Base-by-base conservation (phyloP, 2,888 invertebrate species). In the Tetrapedia diversipes region DNA sequence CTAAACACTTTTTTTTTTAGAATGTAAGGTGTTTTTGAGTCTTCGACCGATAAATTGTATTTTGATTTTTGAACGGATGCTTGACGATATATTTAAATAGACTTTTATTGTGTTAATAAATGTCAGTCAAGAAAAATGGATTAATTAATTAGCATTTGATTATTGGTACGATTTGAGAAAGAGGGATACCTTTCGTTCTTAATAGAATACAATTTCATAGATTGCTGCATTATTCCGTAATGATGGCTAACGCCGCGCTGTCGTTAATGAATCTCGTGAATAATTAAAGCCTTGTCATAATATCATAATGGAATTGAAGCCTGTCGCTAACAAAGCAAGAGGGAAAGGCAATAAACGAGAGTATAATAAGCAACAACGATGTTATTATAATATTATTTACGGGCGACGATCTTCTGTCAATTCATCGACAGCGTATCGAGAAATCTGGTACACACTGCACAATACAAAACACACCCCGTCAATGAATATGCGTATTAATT, bases 241-340 rank as follows among this genome's bases (percentile, higher is more conserved):
- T 60, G 60, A 43, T 14, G 60, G 34, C 56, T 75, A 49, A 60
- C 43, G 43, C 16, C 2, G 7, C 1, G n/a, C 19, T 22, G 32
- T 41, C 39, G 53, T 54, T 60, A 60, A 73, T 11, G 53, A 39
- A 41, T 75, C 39, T 6, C 24, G 39, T 22, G 41, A 75, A 60
- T 56, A 73, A 73, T 65, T 65, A 65, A 65, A 54, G 32, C 45
- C 10, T 27, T 54, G 45, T 65, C 65, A n/a, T 27, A 41, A 63
- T 43, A 63, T 63, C 37, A 63, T 57, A 41, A 57, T 61, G 47
- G 45, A 34, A 45, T 41, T 32, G 53, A 67, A 45, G 57, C 45
- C 34, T 63, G 11, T 4, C 51, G 60, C 32, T 59, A 45, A 60
- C 19, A 63, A 43, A 53, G 24, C 41, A 7, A 4, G 19, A 37